Percentiles rank a stretch among this genome's conserved stretches.
phyloP scores from a whole-genome alignment of 2,888 invertebrate genomes.

The Trissolcus brochymenae region DNA sequence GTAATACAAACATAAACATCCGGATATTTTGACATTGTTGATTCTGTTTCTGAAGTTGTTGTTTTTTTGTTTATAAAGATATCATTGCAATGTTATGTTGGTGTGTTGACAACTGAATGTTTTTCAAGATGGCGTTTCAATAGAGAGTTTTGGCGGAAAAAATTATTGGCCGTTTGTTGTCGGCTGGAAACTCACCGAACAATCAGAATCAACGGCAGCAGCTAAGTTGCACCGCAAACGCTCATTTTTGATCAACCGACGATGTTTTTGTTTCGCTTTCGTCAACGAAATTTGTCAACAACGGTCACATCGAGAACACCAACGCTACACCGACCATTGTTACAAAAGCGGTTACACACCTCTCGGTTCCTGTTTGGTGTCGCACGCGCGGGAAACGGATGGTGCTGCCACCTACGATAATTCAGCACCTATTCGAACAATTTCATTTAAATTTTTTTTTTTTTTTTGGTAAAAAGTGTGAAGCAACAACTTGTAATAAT shows the following conservation, averaged over 20 bases:
- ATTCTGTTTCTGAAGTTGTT: no score
- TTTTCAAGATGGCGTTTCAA: constrained; percentile 72
- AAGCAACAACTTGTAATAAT: no score
- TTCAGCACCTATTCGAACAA: background rate
- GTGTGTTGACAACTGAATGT: constrained; percentile 69
- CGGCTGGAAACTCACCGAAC: constrained; percentile 46
- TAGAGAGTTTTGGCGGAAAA: constrained; percentile 70
- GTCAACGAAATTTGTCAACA: constrained; percentile 22
- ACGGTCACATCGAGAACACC: constrained; percentile 29
- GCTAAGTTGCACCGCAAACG: constrained; percentile 53
- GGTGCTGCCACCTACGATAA: constrained; percentile 5
- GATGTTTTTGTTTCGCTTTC: background rate
- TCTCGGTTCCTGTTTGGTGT: background rate
- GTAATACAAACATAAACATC: no score
- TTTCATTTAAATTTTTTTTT: no score
- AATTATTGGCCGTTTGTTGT: constrained; percentile 10
- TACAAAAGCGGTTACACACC: constrained; percentile 13
- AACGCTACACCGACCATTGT: constrained; percentile 36
- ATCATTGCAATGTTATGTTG: constrained; percentile 38
- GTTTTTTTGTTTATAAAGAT: constrained; percentile 8
- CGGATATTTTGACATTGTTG: no score
- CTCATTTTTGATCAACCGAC: constrained; percentile 51
- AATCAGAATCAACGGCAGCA: constrained; percentile 28
- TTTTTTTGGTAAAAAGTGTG: no score
- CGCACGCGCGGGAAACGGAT: constrained; percentile 5